These are phyloP conservation scores for Xylota sylvarum DNA, from an alignment of 2,888 invertebrate species.

Conservation along the genomic window DNA sequence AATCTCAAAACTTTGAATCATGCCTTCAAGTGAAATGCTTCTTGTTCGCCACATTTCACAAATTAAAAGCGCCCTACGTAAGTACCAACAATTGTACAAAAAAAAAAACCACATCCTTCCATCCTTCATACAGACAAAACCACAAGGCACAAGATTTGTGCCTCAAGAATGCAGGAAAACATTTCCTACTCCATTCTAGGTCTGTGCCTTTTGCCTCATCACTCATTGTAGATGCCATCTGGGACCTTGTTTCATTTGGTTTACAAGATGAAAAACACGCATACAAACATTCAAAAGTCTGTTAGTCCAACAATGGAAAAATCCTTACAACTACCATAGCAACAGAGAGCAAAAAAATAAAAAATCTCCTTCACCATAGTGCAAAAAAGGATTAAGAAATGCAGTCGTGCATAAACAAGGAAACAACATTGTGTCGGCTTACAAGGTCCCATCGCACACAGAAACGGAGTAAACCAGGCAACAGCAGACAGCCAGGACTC, in stretches of 20 bases:
- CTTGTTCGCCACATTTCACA: slow-evolving; percentile 7
- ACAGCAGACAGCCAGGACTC: slow-evolving; percentile 33
- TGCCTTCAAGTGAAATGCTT: slow-evolving; percentile 15
- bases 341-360: slow-evolving; percentile 10
- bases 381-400: slow-evolving; percentile 72
- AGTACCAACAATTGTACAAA: neutral
- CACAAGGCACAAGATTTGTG: slow-evolving; percentile 26
- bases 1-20: neutral
- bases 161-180: slow-evolving; percentile 31
- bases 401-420: slow-evolving; percentile 69
- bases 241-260: slow-evolving; percentile 52
- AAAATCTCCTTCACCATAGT: slow-evolving; percentile 49
- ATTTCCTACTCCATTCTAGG: slow-evolving; percentile 37
- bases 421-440: slow-evolving; percentile 65
- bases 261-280: slow-evolving; percentile 62
- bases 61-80: slow-evolving; percentile 8
- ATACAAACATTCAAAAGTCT: slow-evolving; percentile 48
- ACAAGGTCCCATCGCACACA: slow-evolving; percentile 38
- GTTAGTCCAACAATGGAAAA: slow-evolving; percentile 37
- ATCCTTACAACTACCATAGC: slow-evolving; percentile 28
- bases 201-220: slow-evolving; percentile 40
- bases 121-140: slow-evolving; percentile 11
- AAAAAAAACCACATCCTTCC: neutral
- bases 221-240: slow-evolving; percentile 62
- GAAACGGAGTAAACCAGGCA: slow-evolving; percentile 28